These are phyloP conservation scores for Campoplex nolae DNA, from an alignment of 2,888 invertebrate genomes.

Conservation along the genomic window DNA sequence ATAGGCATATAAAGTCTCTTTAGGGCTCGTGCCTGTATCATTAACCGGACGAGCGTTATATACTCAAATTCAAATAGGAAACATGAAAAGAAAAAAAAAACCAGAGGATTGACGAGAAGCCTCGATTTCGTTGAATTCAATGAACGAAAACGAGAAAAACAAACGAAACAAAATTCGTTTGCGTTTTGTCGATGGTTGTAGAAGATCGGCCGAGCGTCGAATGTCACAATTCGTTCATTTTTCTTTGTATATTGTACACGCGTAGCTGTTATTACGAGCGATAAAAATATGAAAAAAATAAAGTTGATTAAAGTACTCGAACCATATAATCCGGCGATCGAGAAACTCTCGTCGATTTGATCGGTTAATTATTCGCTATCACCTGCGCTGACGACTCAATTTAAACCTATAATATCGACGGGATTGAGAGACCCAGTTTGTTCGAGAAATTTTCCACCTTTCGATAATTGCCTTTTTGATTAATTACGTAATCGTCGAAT, in stretches of 20 bases:
- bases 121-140: background rate
- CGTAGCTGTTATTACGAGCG: constrained; percentile 11
- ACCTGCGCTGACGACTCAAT: constrained; percentile 43
- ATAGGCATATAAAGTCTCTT: constrained; percentile 25
- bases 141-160: background rate
- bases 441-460: background rate
- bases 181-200: background rate
- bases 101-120: too few species aligned
- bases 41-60: background rate
- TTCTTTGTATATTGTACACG: background rate
- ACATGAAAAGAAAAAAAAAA: background rate
- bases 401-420: background rate
- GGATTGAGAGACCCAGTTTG: background rate
- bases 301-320: background rate
- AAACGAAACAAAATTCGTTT: background rate
- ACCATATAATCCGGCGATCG: background rate
- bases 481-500: background rate
- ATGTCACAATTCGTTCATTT: background rate
- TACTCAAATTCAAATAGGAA: background rate
- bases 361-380: constrained; percentile 48
- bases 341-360: constrained; percentile 14
- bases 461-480: background rate
- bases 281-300: constrained; percentile 12
- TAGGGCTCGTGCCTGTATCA: constrained; percentile 31
- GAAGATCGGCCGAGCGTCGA: background rate